phyloP scores from a whole-genome alignment of 1,140 invertebrate genomes.

The Psix sp. region DNA sequence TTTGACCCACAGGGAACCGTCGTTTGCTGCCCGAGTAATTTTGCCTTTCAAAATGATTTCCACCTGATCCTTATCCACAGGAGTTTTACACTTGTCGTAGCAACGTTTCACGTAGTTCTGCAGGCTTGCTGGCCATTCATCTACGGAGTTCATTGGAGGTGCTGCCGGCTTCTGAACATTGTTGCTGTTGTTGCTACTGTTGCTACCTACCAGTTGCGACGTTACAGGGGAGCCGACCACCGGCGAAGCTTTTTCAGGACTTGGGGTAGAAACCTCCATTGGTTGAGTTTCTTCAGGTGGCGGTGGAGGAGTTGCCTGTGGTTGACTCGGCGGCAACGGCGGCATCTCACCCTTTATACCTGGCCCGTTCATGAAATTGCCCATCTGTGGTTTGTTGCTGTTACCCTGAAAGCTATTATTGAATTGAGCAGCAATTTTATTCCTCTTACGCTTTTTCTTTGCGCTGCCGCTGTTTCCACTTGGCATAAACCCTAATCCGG shows the following conservation, averaged over 20 bases:
- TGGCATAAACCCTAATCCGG: constrained; percentile 73
- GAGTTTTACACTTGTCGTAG: constrained; percentile 91
- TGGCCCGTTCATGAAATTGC: constrained; percentile 55
- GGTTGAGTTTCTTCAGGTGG: constrained; percentile 55
- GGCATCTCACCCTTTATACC: constrained; percentile 69
- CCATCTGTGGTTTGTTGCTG: constrained; percentile 59
- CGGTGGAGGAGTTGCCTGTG: constrained; percentile 38
- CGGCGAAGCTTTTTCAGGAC: constrained; percentile 23
- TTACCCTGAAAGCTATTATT: constrained; percentile 77
- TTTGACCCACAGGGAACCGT: constrained; percentile 89
- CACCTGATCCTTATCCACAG: constrained; percentile 94
- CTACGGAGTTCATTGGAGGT: constrained; percentile 70
- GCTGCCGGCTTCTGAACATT: constrained; percentile 37
- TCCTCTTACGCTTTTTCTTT: constrained; percentile 86
- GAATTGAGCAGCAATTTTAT: constrained; percentile 79
- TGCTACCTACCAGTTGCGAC: constrained; percentile 66
- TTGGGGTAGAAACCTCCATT: constrained; percentile 11
- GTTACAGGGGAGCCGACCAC: too few species aligned
- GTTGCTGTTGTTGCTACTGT: too few species aligned
- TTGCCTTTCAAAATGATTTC: constrained; percentile 95
- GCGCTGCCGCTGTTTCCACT: constrained; percentile 78
- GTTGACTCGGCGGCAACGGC: constrained; percentile 77
- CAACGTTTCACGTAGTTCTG: constrained; percentile 93
- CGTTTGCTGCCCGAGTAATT: constrained; percentile 91
- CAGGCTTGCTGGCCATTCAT: constrained; percentile 83